Evolutionary conservation across 1,140 invertebrate genomes (phyloP).

Genomic region (Whitmania pigra): DNA sequence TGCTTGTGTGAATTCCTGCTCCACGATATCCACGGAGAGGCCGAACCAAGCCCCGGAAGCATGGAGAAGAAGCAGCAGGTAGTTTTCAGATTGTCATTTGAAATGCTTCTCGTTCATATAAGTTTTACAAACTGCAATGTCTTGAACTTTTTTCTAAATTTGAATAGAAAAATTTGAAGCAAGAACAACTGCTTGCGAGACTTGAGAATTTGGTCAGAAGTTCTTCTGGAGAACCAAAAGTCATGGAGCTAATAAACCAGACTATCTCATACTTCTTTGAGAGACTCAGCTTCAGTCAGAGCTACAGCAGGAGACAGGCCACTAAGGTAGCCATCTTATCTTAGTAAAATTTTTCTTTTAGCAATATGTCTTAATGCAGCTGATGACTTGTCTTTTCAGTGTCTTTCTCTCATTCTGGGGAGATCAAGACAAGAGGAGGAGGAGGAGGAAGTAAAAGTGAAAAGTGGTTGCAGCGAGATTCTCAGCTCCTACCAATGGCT

Average conservation of each 20-base stretch:
- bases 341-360: neutral
- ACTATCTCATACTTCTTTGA: conserved; percentile 83
- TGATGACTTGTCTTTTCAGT: conserved; percentile 9
- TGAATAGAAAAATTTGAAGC: conserved; percentile 52
- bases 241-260: conserved; percentile 56
- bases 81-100: neutral
- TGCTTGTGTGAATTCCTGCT: conserved; percentile 89
- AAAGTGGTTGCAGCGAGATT: conserved; percentile 20
- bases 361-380: neutral
- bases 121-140: neutral
- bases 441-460: neutral
- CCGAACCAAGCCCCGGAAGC: neutral
- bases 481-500: conserved; percentile 54
- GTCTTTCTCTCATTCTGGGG: neutral
- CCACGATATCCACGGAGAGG: conserved; percentile 46
- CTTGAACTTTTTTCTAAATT: neutral
- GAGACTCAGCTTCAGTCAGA: conserved; percentile 66
- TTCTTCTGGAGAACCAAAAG: conserved; percentile 42
- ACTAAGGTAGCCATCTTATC: conserved; percentile 46
- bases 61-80: conserved; percentile 13
- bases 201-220: conserved; percentile 48
- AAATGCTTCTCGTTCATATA: too few species aligned
- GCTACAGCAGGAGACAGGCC: conserved; percentile 60
- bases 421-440: neutral
- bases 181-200: conserved; percentile 64